Evolutionary conservation across 2,888 invertebrate genomes (phyloP).

Genomic region (Apodemia hepburni): DNA sequence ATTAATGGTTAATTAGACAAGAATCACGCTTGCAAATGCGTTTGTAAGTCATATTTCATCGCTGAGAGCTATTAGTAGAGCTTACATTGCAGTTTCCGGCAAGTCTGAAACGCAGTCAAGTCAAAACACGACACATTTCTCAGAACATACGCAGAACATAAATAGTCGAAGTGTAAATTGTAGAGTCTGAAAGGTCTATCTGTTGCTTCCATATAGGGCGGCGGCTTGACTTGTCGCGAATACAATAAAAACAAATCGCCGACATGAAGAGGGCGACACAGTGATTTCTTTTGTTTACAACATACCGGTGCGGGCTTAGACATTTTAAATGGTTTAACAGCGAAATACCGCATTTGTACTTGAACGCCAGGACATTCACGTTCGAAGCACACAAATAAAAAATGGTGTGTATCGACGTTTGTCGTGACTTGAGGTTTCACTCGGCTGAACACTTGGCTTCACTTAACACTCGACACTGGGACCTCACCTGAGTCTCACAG

Average conservation of each 20-base stretch:
- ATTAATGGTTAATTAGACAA: not conserved
- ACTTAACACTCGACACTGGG: slow-evolving; percentile 43
- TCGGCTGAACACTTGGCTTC: slow-evolving; percentile 42
- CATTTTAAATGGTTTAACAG: slow-evolving; percentile 14
- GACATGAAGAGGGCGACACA: slow-evolving; percentile 33
- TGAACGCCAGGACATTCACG: slow-evolving; percentile 32
- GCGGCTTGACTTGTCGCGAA: slow-evolving; percentile 36
- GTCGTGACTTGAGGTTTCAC: slow-evolving; percentile 35
- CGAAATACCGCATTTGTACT: slow-evolving; percentile 10
- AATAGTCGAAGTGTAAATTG: slow-evolving; percentile 11
- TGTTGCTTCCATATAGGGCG: slow-evolving; percentile 38
- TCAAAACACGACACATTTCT: slow-evolving; percentile 12
- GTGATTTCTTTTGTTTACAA: slow-evolving; percentile 37
- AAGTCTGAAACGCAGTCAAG: slow-evolving; percentile 8
- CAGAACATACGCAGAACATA: slow-evolving; percentile 5
- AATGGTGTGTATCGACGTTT: slow-evolving; percentile 56
- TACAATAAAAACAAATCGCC: slow-evolving; percentile 29
- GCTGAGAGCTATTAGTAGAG: slow-evolving; percentile 5
- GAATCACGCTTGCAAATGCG: not conserved
- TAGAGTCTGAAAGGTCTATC: slow-evolving; percentile 25
- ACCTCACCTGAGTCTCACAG: slow-evolving; percentile 79
- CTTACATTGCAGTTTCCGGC: slow-evolving; percentile 7
- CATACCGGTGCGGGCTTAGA: slow-evolving; percentile 23
- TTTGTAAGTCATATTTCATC: slow-evolving; percentile 11
- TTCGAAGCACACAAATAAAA: slow-evolving; percentile 37